phyloP scores from a whole-genome alignment of 2,888 invertebrate species.

The Deilephila porcellus region DNA sequence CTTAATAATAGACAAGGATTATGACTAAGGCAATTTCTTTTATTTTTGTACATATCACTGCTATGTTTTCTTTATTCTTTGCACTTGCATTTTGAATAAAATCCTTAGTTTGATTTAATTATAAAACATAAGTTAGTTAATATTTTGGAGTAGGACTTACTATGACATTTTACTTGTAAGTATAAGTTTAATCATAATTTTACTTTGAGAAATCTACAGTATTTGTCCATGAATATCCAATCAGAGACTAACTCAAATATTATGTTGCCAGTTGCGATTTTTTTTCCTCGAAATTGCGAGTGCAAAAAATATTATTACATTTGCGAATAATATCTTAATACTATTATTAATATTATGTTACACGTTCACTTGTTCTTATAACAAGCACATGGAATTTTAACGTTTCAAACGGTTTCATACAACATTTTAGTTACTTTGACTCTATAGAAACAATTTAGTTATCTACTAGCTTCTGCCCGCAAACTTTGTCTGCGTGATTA shows the following conservation, averaged over 20 bases:
- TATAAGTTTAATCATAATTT: no score
- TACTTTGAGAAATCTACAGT: no score
- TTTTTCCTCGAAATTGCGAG: background rate
- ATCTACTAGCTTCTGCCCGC: no score
- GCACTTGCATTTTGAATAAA: background rate
- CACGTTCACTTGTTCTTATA: conserved; percentile 21
- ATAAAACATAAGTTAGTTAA: no score
- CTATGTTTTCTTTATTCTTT: background rate
- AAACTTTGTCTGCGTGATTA: no score
- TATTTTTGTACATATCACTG: background rate
- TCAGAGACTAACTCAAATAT: no score
- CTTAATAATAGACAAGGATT: background rate
- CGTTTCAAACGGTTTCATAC: background rate
- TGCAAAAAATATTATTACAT: background rate
- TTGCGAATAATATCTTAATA: background rate
- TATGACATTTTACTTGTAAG: no score
- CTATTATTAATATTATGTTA: conserved; percentile 4
- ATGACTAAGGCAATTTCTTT: background rate
- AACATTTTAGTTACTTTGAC: background rate
- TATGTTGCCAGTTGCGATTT: background rate
- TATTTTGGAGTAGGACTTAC: no score
- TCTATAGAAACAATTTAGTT: conserved; percentile 5
- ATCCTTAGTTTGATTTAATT: background rate
- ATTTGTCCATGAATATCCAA: no score
- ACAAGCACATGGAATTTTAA: conserved; percentile 17